Evolutionary conservation across 1,140 invertebrate species (phyloP), one percentile per base, ranked within the genome.

Genomic region (Heliconius hermathena): DNA sequence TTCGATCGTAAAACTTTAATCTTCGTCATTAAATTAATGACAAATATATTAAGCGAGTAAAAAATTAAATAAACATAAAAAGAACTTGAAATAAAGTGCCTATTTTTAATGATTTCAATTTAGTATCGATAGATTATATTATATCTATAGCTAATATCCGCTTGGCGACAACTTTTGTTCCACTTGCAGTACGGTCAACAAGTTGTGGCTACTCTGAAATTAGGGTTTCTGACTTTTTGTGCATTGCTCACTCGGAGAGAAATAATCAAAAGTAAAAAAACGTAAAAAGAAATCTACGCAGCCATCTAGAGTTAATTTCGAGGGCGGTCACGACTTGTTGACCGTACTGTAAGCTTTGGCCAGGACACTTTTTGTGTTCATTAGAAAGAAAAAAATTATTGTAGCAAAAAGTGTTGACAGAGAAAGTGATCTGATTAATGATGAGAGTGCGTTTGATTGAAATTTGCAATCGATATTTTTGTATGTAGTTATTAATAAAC

Each of bases 331-430:
- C 41, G 13, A 46, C 41, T 46, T 16, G 13, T 46, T 46, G 41
- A 16, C 41, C 41, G 41, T 46, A 46, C 13, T 46, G 41, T 75
- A 20, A 36, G 36, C 20, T 22, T 8, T 76, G n/a, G 73, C 36
- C 26, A 79, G 73, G 78, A 75, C 41, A 75, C 3, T 79, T 79
- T 79, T 79, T 79, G 73, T 66, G 13, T 71, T 49, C 73, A 70
- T 74, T 79, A 75, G 78, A 79, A 79, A 79, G 78, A 79, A 79
- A 79, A 75, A 79, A 73, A 75, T 79, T 79, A 52, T 71, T 70
- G 60, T 66, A 66, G 22, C 60, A 66, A 4, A 49, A 52, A 75
- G 66, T 66, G 73, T 75, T 79, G 78, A 79, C 73, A 79, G 78
- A 74, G 78, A 79, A 79, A 79, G 78, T 70, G 29, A 66, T 66